Conservation (phyloP, 2,113 vertebrate species). For the Carassius carassius region DNA sequence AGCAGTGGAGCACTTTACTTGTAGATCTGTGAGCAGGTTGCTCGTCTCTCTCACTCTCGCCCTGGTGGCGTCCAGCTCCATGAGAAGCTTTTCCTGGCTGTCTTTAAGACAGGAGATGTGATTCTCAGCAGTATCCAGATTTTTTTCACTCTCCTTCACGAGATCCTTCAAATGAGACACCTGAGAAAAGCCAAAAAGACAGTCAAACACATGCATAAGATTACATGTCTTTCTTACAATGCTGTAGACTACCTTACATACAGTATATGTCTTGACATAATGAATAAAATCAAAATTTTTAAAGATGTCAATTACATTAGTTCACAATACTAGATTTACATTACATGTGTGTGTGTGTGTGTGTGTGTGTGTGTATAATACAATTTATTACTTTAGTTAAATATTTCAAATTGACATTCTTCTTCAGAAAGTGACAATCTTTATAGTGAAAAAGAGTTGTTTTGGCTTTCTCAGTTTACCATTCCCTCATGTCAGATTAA, state of each 20-base stretch:
- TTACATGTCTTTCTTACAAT: neutral
- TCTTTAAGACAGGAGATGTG: conserved; percentile 89
- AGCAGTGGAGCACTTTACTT: conserved; percentile 74
- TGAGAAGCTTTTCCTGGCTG: conserved; percentile 88
- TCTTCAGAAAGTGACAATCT: neutral
- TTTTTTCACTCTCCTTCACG: conserved; percentile 87
- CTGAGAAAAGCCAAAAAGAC: conserved; percentile 65
- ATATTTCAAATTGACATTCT: neutral
- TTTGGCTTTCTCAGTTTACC: neutral
- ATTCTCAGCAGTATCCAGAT: conserved; percentile 85
- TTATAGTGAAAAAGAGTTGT: neutral
- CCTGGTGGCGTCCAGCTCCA: conserved; percentile 86
- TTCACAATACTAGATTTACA: too few relatives aligned
- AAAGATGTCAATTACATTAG: neutral
- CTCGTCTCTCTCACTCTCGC: conserved; percentile 86
- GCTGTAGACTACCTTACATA: neutral
- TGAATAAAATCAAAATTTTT: neutral
- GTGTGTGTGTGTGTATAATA: too few relatives aligned
- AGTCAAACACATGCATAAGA: neutral
- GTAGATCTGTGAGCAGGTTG: conserved; percentile 84
- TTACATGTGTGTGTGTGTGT: too few relatives aligned
- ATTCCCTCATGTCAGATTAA: neutral
- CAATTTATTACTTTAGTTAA: neutral
- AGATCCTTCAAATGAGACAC: conserved; percentile 88
- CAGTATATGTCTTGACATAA: neutral